These are phyloP conservation scores for Temnothorax unifasciatus DNA, from an alignment of 2,888 invertebrate genomes.

Conservation along the genomic window DNA sequence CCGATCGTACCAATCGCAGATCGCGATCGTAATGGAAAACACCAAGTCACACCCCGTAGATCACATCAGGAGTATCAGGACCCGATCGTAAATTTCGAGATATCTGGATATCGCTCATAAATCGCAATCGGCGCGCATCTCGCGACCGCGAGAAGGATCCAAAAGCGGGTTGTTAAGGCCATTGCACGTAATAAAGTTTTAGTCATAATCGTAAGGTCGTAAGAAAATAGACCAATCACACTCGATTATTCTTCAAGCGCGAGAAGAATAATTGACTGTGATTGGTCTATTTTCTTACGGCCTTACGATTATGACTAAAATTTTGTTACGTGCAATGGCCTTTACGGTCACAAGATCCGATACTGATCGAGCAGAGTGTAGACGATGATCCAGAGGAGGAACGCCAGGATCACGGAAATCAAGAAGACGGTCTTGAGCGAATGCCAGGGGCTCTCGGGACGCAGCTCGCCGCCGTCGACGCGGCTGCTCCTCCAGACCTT, in stretches of 20 bases:
- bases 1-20: too few species aligned
- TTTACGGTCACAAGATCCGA: slow-evolving; percentile 73
- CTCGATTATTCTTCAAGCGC: too few species aligned
- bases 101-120: background rate
- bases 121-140: background rate
- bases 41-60: background rate
- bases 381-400: slow-evolving; percentile 87
- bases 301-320: too few species aligned
- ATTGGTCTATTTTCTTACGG: too few species aligned
- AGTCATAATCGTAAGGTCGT: too few species aligned
- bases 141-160: background rate
- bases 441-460: slow-evolving; percentile 87
- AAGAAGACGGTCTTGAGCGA: slow-evolving; percentile 87
- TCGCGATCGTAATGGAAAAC: background rate
- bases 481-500: slow-evolving; percentile 70
- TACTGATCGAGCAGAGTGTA: slow-evolving; percentile 83
- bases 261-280: too few species aligned
- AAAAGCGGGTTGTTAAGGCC: too few species aligned
- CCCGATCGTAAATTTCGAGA: background rate
- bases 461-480: slow-evolving; percentile 53
- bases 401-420: slow-evolving; percentile 85
- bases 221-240: too few species aligned
- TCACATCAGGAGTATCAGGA: background rate
- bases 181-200: too few species aligned
- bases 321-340: too few species aligned